These are phyloP conservation scores for Hippocampus mohnikei DNA, from an alignment of 2,113 vertebrate species.

Conservation along the genomic window DNA sequence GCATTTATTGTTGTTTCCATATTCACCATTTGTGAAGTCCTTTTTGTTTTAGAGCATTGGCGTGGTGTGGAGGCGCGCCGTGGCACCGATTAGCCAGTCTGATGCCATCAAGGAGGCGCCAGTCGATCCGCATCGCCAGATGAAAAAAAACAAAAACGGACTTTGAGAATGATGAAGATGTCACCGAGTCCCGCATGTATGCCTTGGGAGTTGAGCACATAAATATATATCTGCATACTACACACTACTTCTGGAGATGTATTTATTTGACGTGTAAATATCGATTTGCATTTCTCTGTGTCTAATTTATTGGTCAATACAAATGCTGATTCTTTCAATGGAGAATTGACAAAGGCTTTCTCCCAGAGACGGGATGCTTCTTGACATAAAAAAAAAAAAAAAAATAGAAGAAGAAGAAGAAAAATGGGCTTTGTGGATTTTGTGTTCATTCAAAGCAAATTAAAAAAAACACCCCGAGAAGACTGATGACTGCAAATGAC, in stretches of 20 bases:
- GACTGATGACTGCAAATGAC: too few relatives aligned
- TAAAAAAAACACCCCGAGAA: too few relatives aligned
- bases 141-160: constrained; percentile 46
- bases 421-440: constrained; percentile 51
- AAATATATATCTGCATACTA: constrained; percentile 70
- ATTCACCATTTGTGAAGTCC: constrained; percentile 59
- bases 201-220: constrained; percentile 67
- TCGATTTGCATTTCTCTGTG: constrained; percentile 26
- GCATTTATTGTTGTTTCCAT: constrained; percentile 32
- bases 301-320: constrained; percentile 52
- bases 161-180: constrained; percentile 56
- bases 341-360: constrained; percentile 28
- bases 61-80: neutral
- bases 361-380: constrained; percentile 14
- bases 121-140: neutral
- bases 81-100: constrained; percentile 61
- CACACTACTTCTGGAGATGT: constrained; percentile 68
- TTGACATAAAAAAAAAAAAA: constrained; percentile 44
- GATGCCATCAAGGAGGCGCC: constrained; percentile 21
- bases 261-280: constrained; percentile 73
- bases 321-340: constrained; percentile 23
- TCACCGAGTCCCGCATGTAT: constrained; percentile 62
- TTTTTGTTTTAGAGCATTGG: constrained; percentile 36
- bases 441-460: constrained; percentile 40
- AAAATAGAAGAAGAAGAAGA: constrained; percentile 9